Conservation (phyloP, 2,113 vertebrate species). For the Esox niger region DNA sequence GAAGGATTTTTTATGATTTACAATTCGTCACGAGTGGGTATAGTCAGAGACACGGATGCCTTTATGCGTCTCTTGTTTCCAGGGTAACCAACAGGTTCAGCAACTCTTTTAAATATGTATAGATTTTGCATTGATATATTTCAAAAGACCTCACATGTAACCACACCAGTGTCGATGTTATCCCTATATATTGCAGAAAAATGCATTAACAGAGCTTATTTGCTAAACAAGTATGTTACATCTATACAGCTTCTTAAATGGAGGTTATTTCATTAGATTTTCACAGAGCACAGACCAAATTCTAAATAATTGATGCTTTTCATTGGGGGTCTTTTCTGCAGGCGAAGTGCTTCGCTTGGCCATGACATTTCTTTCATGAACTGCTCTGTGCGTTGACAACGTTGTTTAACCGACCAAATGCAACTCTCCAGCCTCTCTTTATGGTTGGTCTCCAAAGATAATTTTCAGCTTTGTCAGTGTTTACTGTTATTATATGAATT, state of each 20-base stretch:
- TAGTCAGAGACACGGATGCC: no score
- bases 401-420: constrained; percentile 9
- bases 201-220: background rate
- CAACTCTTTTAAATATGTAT: no score
- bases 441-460: no score
- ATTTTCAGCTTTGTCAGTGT: background rate
- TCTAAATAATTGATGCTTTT: constrained; percentile 50
- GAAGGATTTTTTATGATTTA: no score
- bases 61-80: no score
- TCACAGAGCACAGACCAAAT: constrained; percentile 21
- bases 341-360: constrained; percentile 30
- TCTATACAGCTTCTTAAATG: background rate
- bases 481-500: background rate
- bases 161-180: no score
- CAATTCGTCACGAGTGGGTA: no score
- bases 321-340: constrained; percentile 17
- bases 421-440: constrained; percentile 1
- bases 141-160: no score
- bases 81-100: no score
- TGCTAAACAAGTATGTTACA: constrained; percentile 1
- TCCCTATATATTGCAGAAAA: no score
- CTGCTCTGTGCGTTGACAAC: constrained; percentile 33
- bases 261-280: constrained; percentile 28
- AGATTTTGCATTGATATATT: no score
- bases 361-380: constrained; percentile 35